Evolutionary conservation across 2,797 vertebrate genomes (phyloP).

Genomic region (Halcyon smyrnensis): DNA sequence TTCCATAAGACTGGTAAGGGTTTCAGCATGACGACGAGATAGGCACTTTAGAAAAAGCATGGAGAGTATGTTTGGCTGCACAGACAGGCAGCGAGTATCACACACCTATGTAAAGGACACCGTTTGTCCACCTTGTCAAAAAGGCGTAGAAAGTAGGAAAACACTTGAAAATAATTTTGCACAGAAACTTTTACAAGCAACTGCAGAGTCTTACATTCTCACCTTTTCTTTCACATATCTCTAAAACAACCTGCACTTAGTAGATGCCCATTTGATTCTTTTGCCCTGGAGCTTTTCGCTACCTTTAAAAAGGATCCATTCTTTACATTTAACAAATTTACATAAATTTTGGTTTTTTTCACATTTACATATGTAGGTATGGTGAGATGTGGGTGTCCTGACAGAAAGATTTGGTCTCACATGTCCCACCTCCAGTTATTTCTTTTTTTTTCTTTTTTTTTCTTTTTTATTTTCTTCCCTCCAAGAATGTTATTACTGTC

Average conservation of each 20-base stretch:
- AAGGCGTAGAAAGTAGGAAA: neutral
- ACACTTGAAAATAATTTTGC: neutral
- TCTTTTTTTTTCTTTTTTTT: neutral
- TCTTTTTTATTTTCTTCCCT: neutral
- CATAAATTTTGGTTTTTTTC: neutral
- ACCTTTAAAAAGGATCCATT: neutral
- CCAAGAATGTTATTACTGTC: constrained; percentile 15
- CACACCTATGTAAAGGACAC: neutral
- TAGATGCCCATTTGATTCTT: neutral
- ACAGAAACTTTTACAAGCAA: neutral
- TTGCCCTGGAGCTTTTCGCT: neutral
- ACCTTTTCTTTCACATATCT: neutral
- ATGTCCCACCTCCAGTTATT: constrained; percentile 9
- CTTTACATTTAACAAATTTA: neutral
- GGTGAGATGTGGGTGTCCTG: neutral
- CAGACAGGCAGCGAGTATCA: neutral
- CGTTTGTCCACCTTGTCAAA: neutral
- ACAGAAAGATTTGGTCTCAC: neutral
- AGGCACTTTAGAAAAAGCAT: neutral
- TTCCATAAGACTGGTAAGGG: neutral
- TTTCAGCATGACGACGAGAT: neutral
- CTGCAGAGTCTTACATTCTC: neutral
- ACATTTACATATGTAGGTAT: neutral
- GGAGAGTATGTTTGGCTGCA: neutral
- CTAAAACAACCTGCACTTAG: neutral